Base-by-base conservation (phyloP, 2,113 vertebrate species). In the Triplophysa siluroides region DNA sequence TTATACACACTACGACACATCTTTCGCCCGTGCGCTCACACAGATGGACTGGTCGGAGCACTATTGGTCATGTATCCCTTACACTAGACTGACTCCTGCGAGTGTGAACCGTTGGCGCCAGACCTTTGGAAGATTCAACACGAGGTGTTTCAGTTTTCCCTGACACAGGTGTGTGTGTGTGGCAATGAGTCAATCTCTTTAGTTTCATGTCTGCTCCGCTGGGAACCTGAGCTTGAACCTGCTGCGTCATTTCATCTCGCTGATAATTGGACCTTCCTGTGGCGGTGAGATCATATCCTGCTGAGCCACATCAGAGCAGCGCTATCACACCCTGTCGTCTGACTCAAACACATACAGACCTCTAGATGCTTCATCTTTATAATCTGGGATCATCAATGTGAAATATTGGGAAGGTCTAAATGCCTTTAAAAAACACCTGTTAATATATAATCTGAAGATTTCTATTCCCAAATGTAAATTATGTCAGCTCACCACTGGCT, bases 71-170 rank as follows among this genome's bases (percentile, higher is more conserved):
- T 58, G 54, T 10, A 21, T 58, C 21, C 54, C 3, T 58, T 21
- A 41, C 9, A 1, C 54, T 73, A 61, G 52, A 23, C 33, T 61
- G 11, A 12, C 23, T 54, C 68, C 52, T 19, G 68, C 19, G 16
- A 23, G 10, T 24, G 5, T 75, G 33, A 76, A 16, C 54, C 65
- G 54, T 47, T 80, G 61, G 66, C 43, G 64, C 78, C 76, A 63
- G 38, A 47, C 45, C 43, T 29, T 79, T 43, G 67, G 33, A 76
- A 87, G 85, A 86, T 79, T 74, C 58, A 76, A 77, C 23, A 23
- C 50, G 23, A 72, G 83, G 73, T 43, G 67, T 81, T 90, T 90
- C 78, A 58, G 52, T 87, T 88, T 89, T 86, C 80, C 78, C 88
- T 87, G 88, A 87, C 83, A 80, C 72, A 56, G 83, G 80, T 87